A percentile compares a stretch with the other conserved stretches of the same genome.
These are phyloP conservation scores for Sebastes schlegelii DNA, from an alignment of 2,113 vertebrate genomes.

Conservation along the genomic window DNA sequence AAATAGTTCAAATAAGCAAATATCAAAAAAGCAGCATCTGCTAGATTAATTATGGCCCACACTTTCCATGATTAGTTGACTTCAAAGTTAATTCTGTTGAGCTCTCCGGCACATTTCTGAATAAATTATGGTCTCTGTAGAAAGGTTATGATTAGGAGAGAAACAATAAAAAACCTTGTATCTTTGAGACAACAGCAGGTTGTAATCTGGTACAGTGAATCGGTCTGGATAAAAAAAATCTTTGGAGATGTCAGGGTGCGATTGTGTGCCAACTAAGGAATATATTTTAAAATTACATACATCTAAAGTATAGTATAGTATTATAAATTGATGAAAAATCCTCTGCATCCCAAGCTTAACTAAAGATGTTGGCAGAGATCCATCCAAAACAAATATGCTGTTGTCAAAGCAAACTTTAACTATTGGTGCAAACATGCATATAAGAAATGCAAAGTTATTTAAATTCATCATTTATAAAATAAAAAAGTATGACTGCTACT, in stretches of 20 bases:
- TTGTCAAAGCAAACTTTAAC: neutral
- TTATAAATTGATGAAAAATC: neutral
- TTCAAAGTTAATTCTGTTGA: neutral
- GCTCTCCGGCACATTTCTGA: no score
- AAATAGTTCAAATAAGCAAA: no score
- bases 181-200: neutral
- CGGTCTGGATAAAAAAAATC: neutral
- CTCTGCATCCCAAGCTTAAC: neutral
- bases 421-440: neutral
- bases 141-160: neutral
- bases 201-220: neutral
- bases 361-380: conserved; percentile 7
- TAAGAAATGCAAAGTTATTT: neutral
- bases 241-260: neutral
- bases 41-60: no score
- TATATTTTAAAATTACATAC: neutral
- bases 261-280: neutral
- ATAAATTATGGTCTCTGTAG: neutral
- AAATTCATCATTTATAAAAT: neutral
- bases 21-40: no score
- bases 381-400: neutral
- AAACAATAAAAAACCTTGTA: neutral
- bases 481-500: neutral
- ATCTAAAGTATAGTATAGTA: neutral
- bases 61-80: neutral